Evolutionary conservation across 2,888 invertebrate species (phyloP).

Genomic region (Nycteola revayana): DNA sequence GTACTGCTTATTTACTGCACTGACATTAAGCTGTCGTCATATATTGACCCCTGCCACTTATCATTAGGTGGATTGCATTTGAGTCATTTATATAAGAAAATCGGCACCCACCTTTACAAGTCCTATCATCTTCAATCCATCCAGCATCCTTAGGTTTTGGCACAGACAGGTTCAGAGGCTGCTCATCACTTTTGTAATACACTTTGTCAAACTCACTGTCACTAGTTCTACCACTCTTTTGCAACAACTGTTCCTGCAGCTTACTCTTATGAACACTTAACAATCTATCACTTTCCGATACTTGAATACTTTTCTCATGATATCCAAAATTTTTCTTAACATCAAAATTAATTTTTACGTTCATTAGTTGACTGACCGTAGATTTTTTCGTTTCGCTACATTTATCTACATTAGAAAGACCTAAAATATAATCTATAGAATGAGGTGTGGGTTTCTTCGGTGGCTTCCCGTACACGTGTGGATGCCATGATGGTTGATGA

Average conservation of each 20-base stretch:
- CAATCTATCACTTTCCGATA: slow-evolving; percentile 61
- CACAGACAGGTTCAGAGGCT: slow-evolving; percentile 83
- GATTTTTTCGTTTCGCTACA: slow-evolving; percentile 38
- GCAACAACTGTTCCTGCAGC: slow-evolving; percentile 69
- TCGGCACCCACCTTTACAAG: slow-evolving; percentile 52
- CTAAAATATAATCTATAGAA: slow-evolving; percentile 93
- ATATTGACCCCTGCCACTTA: too few relatives aligned
- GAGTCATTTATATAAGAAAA: background rate
- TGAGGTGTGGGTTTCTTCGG: slow-evolving; percentile 93
- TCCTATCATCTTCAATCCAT: slow-evolving; percentile 62
- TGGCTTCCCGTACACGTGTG: slow-evolving; percentile 92
- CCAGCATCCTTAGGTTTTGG: slow-evolving; percentile 72
- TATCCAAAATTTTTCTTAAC: slow-evolving; percentile 37
- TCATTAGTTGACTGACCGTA: slow-evolving; percentile 60
- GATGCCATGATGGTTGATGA: slow-evolving; percentile 87
- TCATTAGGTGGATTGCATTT: too few relatives aligned
- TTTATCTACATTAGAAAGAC: slow-evolving; percentile 62
- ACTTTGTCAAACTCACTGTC: slow-evolving; percentile 60
- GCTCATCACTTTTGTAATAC: slow-evolving; percentile 65
- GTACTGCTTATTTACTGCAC: too few relatives aligned
- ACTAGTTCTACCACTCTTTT: slow-evolving; percentile 62
- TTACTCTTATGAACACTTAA: slow-evolving; percentile 65
- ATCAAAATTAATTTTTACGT: slow-evolving; percentile 61
- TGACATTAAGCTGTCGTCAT: too few relatives aligned
- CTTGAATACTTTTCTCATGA: slow-evolving; percentile 62